Conservation (phyloP, 2,888 invertebrate species). For the Cancer borealis region DNA sequence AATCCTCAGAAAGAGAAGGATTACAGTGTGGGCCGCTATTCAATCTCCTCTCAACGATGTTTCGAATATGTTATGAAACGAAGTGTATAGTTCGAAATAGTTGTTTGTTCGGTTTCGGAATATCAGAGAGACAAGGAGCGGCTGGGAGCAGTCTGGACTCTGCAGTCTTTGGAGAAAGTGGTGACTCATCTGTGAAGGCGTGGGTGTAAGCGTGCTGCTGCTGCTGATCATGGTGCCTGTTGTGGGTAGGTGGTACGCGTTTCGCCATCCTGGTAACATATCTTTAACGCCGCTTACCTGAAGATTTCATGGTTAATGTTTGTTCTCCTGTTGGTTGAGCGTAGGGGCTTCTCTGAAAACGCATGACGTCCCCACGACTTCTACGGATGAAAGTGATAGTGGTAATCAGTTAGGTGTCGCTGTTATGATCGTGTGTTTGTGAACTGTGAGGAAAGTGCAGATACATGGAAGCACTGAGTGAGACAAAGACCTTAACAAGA, state of each 20-base stretch:
- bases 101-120: neutral
- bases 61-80: neutral
- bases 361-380: neutral
- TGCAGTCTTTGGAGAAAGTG: neutral
- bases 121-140: neutral
- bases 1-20: neutral
- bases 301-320: neutral
- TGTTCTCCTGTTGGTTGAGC: neutral
- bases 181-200: neutral
- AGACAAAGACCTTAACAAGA: too few species aligned
- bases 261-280: neutral
- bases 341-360: neutral
- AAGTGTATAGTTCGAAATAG: neutral
- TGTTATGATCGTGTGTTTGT: neutral
- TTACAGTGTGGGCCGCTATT: neutral
- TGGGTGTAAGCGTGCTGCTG: neutral
- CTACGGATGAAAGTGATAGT: neutral
- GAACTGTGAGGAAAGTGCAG: too few species aligned
- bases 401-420: neutral
- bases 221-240: neutral
- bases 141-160: neutral
- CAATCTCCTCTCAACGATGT: neutral
- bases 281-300: neutral
- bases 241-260: neutral
- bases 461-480: too few species aligned